Base-by-base conservation (phyloP, 2,113 vertebrate genomes). In the Sakesphorus luctuosus region DNA sequence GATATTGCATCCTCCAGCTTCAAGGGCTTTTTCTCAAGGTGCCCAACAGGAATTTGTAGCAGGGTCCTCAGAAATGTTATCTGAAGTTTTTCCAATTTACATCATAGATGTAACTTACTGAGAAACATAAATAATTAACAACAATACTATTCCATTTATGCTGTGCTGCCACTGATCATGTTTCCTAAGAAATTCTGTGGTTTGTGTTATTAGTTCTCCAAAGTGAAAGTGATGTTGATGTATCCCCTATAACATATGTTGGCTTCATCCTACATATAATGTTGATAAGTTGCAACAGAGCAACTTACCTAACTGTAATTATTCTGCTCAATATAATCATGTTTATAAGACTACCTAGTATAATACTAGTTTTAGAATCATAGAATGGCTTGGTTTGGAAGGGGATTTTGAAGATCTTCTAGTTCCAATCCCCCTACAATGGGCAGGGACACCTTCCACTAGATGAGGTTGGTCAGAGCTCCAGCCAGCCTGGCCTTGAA, bases 81-180 rank as follows among this genome's bases (percentile, higher is more conserved):
- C 17, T 75, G 44, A 84, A 49, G 7, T 20, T 94, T 86, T 71
- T 79, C 3, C 14, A 35, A 26, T 33, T 90, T 67, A 50, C 3
- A 52, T 31, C 11, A 52, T 26, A 72, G 29, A 36, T 18, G 7
- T 61, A 74, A 4, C 28, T 93, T 76, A 59, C 19, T 40, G 56
- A 78, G 61, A 78, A 94, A 46, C 7, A 46, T 49, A 67, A 65
- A 7, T 47, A 73, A 87, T 61, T 66, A 75, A 46, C 3, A 71
- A 52, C 23, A 73, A 0, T 67, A 7, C 4, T 53, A 12, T 66
- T 80, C n/a, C 15, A 35, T n/a, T 43, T 89, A 31, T 0, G 0
- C 19, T 59, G 6, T 49, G 26, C 44, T 79, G n/a, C 28, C 23
- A 4, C 13, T 72, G 31, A 21, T 79, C 40, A 46, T 16, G 24